These are phyloP conservation scores for Trissonchulus latispiculum DNA, from an alignment of 2,888 invertebrate genomes.

Conservation along the genomic window DNA sequence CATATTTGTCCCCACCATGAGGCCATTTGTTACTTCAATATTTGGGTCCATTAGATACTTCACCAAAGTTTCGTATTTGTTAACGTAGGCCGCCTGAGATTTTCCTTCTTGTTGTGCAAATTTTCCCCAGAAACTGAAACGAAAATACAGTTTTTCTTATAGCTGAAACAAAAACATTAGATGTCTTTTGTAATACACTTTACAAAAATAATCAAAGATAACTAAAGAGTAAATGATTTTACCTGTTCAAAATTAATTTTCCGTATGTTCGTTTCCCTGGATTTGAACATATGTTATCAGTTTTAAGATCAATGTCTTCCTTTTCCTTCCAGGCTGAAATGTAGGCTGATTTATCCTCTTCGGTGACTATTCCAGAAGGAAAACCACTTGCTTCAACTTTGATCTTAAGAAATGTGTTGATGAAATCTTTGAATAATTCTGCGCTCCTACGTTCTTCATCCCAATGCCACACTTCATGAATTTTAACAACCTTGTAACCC, in stretches of 20 bases:
- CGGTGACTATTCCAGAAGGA: background rate
- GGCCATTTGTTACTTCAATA: background rate
- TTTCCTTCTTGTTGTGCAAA: background rate
- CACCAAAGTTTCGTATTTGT: background rate
- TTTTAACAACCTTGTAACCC: background rate
- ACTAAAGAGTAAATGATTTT: no score
- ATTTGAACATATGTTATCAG: background rate
- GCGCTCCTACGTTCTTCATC: no score
- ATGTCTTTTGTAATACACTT: no score
- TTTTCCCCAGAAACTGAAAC: conserved; percentile 1
- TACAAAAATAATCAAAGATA: no score
- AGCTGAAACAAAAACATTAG: no score
- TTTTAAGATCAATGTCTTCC: conserved; percentile 1
- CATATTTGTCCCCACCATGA: background rate
- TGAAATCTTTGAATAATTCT: background rate
- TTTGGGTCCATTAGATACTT: background rate
- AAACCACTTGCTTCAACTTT: background rate
- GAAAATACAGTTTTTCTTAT: background rate
- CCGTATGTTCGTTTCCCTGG: background rate
- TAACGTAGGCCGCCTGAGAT: background rate
- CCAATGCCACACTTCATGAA: background rate
- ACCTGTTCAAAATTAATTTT: background rate
- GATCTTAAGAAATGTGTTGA: background rate
- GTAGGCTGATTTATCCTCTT: background rate
- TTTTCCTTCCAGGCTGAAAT: background rate